phyloP scores from a whole-genome alignment of 2,797 vertebrate genomes.

The Paedocypris micromegethes region DNA sequence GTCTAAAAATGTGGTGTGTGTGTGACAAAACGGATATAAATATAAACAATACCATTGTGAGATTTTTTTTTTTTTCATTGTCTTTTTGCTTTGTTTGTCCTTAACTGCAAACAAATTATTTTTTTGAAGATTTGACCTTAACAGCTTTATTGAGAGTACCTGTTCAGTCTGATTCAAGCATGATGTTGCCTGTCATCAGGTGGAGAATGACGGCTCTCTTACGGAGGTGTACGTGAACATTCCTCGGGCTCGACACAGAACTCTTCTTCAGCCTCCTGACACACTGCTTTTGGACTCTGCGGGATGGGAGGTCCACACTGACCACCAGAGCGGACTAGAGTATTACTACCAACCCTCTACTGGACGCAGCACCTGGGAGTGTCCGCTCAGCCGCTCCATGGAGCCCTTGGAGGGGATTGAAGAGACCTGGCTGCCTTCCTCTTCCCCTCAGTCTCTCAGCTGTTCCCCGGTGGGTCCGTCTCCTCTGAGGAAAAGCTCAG shows the following conservation, averaged over 20 bases:
- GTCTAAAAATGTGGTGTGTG: too few species aligned
- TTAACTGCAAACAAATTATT: too few species aligned
- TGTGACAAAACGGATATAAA: too few species aligned
- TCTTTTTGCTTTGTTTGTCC: too few species aligned
- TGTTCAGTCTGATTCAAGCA: neutral
- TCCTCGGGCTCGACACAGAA: conserved; percentile 62
- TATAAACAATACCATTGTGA: too few species aligned
- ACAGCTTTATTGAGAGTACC: neutral
- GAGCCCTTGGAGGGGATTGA: conserved; percentile 45
- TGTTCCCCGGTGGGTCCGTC: conserved; percentile 56
- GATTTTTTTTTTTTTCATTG: too few species aligned
- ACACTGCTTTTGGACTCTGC: conserved; percentile 51
- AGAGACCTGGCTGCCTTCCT: conserved; percentile 33
- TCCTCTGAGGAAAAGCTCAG: conserved; percentile 54
- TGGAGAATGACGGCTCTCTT: conserved; percentile 50
- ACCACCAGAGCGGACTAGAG: conserved; percentile 76
- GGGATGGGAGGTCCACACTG: conserved; percentile 86
- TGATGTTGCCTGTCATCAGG: conserved; percentile 48
- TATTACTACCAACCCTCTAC: conserved; percentile 84
- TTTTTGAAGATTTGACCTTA: too few species aligned
- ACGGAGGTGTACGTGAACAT: conserved; percentile 81
- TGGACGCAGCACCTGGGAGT: conserved; percentile 88
- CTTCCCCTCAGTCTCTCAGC: conserved; percentile 49
- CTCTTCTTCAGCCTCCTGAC: conserved; percentile 25
- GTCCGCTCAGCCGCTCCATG: conserved; percentile 63